Percentiles rank a stretch among this genome's conserved stretches.
These are phyloP conservation scores for Rotaria socialis DNA, from an alignment of 2,888 invertebrate genomes.

Conservation along the genomic window DNA sequence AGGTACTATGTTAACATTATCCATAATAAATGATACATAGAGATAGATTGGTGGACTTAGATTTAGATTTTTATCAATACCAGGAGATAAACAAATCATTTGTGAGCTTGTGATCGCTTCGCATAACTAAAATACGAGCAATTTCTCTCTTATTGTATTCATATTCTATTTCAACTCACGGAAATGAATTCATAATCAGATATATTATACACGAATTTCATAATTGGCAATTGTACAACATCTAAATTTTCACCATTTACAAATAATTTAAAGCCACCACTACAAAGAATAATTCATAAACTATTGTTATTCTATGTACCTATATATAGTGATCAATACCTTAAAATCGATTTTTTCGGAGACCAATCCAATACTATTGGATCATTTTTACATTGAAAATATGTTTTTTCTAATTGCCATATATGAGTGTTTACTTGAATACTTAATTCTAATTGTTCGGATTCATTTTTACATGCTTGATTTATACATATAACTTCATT, in stretches of 20 bases:
- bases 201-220: neutral
- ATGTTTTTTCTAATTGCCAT: conserved; percentile 9
- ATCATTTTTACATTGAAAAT: neutral
- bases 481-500: neutral
- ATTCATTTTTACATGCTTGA: neutral
- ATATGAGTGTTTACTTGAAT: neutral
- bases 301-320: neutral
- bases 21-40: neutral
- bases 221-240: conserved; percentile 7
- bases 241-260: neutral
- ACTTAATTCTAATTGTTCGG: neutral
- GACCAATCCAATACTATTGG: neutral
- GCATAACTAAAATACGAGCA: neutral
- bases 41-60: neutral
- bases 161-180: neutral
- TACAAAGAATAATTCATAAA: neutral
- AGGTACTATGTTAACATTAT: neutral
- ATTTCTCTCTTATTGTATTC: no score
- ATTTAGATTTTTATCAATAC: neutral
- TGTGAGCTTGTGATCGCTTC: neutral
- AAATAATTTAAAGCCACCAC: conserved; percentile 6
- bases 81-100: conserved; percentile 23
- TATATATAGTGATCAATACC: neutral
- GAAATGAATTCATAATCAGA: neutral
- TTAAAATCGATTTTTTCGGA: neutral